These are phyloP conservation scores for Allygus modestus DNA, from an alignment of 2,888 invertebrate genomes.

Conservation along the genomic window DNA sequence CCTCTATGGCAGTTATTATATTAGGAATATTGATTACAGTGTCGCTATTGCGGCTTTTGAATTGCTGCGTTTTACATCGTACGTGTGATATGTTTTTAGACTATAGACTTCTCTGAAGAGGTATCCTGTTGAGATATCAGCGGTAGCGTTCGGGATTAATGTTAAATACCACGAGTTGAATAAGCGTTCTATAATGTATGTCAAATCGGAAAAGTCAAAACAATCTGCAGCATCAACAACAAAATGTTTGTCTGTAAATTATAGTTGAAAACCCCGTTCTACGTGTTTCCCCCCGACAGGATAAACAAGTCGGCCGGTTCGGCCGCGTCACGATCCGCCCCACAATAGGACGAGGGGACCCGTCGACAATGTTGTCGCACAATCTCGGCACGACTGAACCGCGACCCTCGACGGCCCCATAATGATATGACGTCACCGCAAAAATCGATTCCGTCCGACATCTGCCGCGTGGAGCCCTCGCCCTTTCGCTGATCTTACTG, in stretches of 20 bases:
- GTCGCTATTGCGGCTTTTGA: too few relatives aligned
- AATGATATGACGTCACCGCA: constrained; percentile 12
- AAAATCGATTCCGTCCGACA: not conserved
- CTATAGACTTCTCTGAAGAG: too few relatives aligned
- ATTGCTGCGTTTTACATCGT: too few relatives aligned
- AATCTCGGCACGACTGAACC: not conserved
- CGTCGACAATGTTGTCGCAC: not conserved
- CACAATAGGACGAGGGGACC: not conserved
- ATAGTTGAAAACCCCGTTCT: too few relatives aligned
- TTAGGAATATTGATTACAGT: not conserved
- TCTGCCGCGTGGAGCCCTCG: not conserved
- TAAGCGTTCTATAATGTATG: too few relatives aligned
- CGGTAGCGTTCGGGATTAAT: too few relatives aligned
- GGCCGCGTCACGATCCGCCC: not conserved
- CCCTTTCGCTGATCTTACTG: not conserved
- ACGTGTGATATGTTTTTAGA: too few relatives aligned
- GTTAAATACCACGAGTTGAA: too few relatives aligned
- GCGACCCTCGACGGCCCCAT: not conserved
- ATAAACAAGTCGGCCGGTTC: not conserved
- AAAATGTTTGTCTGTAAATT: too few relatives aligned
- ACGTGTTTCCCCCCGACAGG: not conserved
- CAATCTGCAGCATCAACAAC: too few relatives aligned
- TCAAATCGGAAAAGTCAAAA: too few relatives aligned
- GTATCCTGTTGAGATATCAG: too few relatives aligned
- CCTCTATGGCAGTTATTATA: not conserved